Base-by-base conservation (phyloP, 1,140 invertebrate genomes). In the Helicorthomorpha holstii region DNA sequence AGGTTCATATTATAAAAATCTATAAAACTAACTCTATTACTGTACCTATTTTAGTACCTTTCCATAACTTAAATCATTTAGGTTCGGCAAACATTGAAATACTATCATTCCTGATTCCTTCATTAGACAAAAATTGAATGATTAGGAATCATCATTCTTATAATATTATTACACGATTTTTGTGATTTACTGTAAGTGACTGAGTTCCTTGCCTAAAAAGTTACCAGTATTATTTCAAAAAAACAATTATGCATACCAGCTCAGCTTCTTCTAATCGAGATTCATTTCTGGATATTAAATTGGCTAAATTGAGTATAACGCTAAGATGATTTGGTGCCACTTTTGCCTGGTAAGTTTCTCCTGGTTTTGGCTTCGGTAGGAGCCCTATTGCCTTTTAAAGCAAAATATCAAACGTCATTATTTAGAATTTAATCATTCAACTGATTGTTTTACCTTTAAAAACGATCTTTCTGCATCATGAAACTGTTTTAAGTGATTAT, bases 251-350 rank as follows among this genome's bases (percentile, higher is more conserved):
- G 47, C 51, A 27, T 23, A 52, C 51, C 4, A 88, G 75, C 68
- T 96, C 91, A 0, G 92, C 92, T 69, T 97, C 92, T 65, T 91
- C 83, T 14, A 96, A 69, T 46, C 92, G 74, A 1, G 85, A 90
- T 24, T 82, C 80, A 69, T 96, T 94, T 61, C 89, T 86, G 1
- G 91, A 86, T 62, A 96, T 92, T 27, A 97, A 73, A 69, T 93
- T 95, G 1, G 89, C 92, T 56, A 96, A 70, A 70, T 96, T 96
- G 2, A 96, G 76, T 63, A 94, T 96, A 1, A 96, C 90, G 66
- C 95, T 96, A 42, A 97, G 69, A 70, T 97, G 90, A 68, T 90
- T 94, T 0, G 93, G 92, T 0, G 92, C 92, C 56, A 98, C 91
- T 48, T 92, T 76, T 0, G 92, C 87, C 66, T 93, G 90, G 68